phyloP scores from a whole-genome alignment of 2,797 vertebrate species.

The Threskiornis aethiopicus region DNA sequence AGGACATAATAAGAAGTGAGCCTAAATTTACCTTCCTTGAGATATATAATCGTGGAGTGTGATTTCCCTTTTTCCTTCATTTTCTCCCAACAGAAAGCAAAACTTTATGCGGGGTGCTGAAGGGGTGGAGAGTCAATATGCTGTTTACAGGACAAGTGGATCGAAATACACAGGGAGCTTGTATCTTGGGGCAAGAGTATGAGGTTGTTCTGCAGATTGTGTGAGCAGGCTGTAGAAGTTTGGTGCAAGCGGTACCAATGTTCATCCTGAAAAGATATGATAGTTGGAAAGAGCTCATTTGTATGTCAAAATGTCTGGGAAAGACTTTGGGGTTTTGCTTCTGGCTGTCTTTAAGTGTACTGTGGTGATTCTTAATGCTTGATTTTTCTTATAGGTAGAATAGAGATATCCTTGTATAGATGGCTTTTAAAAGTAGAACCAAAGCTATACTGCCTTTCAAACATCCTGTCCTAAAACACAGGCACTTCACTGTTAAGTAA shows the following conservation, averaged over 20 bases:
- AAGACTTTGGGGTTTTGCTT: not conserved
- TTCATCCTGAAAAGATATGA: not conserved
- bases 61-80: not conserved
- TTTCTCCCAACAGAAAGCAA: not conserved
- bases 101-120: not conserved
- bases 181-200: not conserved
- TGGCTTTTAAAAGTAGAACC: not conserved
- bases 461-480: not conserved
- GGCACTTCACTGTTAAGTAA: not conserved
- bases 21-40: not conserved
- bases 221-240: not conserved
- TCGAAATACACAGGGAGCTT: not conserved
- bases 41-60: not conserved
- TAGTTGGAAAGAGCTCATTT: not conserved
- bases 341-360: not conserved
- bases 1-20: not conserved
- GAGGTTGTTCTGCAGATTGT: not conserved
- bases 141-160: not conserved
- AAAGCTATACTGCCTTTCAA: not conserved
- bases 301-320: not conserved
- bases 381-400: not conserved
- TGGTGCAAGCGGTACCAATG: rapidly evolving
- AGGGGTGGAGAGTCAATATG: not conserved
- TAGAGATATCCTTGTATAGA: not conserved
- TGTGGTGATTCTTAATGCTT: not conserved